Evolutionary conservation across 2,113 vertebrate species (phyloP).

Genomic region (Narcine bancroftii): DNA sequence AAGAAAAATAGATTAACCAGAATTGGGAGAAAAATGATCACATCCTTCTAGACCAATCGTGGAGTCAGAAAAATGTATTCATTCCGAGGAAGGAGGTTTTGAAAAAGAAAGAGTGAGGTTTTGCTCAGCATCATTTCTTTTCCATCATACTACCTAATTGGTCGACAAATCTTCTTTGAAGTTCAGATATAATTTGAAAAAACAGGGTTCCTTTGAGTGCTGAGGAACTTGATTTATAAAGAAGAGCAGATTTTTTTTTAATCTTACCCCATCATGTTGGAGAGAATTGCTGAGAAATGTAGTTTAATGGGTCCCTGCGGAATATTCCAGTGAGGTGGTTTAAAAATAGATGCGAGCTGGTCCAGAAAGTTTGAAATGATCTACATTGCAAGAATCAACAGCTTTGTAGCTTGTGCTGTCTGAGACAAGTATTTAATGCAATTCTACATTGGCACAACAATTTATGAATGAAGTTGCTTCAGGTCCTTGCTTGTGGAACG

Average conservation of each 20-base stretch:
- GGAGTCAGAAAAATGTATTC: not conserved
- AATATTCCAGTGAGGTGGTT: not conserved
- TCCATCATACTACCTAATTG: not conserved
- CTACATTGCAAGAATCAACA: not conserved
- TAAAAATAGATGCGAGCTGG: not conserved
- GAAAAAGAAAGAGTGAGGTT: not conserved
- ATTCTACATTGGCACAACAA: not conserved
- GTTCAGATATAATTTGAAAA: not conserved
- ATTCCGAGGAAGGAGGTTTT: not conserved
- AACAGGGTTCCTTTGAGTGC: not conserved
- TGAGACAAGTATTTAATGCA: constrained; percentile 22
- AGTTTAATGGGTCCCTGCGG: constrained; percentile 6
- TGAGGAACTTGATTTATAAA: not conserved
- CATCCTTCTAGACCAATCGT: not conserved
- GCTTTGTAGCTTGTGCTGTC: constrained; percentile 19
- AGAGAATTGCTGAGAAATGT: constrained; percentile 33
- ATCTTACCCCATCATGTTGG: not conserved
- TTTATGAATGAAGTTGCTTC: constrained; percentile 18
- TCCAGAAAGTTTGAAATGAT: not conserved
- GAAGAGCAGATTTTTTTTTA: not conserved
- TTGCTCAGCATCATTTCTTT: not conserved
- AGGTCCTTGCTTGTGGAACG: not conserved
- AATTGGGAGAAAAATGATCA: not conserved
- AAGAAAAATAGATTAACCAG: not conserved
- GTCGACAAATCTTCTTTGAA: not conserved